Evolutionary conservation across 2,797 vertebrate species (phyloP).

Genomic region (Brachyrhaphis roseni): DNA sequence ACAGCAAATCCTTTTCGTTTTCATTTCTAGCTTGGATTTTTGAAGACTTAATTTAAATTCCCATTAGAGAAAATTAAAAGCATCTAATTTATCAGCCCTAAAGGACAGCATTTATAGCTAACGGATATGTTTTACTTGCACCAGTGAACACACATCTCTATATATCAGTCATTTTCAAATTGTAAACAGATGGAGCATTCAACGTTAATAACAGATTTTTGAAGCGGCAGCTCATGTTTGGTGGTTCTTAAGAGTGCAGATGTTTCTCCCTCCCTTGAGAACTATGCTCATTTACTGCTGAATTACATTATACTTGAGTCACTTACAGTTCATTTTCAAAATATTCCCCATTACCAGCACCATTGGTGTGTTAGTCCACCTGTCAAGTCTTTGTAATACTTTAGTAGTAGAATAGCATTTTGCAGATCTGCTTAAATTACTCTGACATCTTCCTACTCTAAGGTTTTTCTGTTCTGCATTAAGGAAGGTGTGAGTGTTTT

Average conservation of each 20-base stretch:
- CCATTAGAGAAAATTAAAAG: constrained; percentile 50
- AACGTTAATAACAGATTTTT: constrained; percentile 51
- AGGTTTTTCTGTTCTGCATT: constrained; percentile 8
- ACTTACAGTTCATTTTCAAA: constrained; percentile 35
- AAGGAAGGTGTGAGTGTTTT: background rate
- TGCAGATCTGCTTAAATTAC: constrained; percentile 18
- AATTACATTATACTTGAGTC: constrained; percentile 62
- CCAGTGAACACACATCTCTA: constrained; percentile 28
- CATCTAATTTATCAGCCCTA: constrained; percentile 59
- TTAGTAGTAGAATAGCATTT: constrained; percentile 7
- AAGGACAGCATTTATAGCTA: constrained; percentile 47
- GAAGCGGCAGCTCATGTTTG: constrained; percentile 29
- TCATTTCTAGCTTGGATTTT: constrained; percentile 33
- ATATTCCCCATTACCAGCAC: constrained; percentile 9
- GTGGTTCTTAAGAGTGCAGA: constrained; percentile 48
- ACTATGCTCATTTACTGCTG: constrained; percentile 40
- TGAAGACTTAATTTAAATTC: constrained; percentile 59
- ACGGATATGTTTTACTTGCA: constrained; percentile 57
- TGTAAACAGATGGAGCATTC: constrained; percentile 69
- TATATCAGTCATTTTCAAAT: constrained; percentile 54
- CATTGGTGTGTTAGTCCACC: constrained; percentile 18
- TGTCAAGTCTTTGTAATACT: constrained; percentile 21
- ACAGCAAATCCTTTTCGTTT: constrained; percentile 33
- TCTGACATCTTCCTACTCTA: constrained; percentile 11
- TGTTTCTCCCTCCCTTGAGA: constrained; percentile 37